phyloP scores from a whole-genome alignment of 2,113 vertebrate species.

The Perccottus glenii region DNA sequence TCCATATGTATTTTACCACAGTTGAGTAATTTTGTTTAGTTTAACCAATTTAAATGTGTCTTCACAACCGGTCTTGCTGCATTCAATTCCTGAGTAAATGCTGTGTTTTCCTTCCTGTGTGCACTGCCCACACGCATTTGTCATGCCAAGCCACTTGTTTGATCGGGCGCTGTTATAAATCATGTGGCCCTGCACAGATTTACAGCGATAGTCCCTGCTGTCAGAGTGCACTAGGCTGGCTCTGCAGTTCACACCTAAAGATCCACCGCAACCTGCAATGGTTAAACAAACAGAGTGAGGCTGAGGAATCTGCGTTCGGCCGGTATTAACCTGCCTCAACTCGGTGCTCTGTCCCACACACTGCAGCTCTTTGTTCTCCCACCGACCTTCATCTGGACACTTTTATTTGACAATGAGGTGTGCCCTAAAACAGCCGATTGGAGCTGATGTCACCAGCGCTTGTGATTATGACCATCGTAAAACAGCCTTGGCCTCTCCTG shows the following conservation, averaged over 20 bases:
- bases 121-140: conserved; percentile 28
- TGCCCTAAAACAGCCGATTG: conserved; percentile 43
- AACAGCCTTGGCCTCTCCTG: conserved; percentile 55
- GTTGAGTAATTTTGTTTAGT: conserved; percentile 8
- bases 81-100: neutral
- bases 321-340: neutral
- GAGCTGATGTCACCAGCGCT: conserved; percentile 58
- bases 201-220: conserved; percentile 41
- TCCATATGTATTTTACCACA: neutral
- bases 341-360: conserved; percentile 36
- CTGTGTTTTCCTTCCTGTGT: neutral
- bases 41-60: conserved; percentile 2
- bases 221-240: conserved; percentile 27
- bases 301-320: neutral
- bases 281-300: conserved; percentile 39
- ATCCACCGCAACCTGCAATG: conserved; percentile 5
- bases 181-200: conserved; percentile 33
- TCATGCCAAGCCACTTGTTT: conserved; percentile 49
- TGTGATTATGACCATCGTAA: conserved; percentile 63
- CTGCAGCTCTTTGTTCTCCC: conserved; percentile 62
- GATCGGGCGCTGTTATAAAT: conserved; percentile 58
- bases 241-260: conserved; percentile 7
- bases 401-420: conserved; percentile 70
- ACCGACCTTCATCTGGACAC: conserved; percentile 63
- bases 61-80: neutral